These are phyloP conservation scores for Creontiades dilutus DNA, from an alignment of 2,888 invertebrate genomes.

Conservation along the genomic window DNA sequence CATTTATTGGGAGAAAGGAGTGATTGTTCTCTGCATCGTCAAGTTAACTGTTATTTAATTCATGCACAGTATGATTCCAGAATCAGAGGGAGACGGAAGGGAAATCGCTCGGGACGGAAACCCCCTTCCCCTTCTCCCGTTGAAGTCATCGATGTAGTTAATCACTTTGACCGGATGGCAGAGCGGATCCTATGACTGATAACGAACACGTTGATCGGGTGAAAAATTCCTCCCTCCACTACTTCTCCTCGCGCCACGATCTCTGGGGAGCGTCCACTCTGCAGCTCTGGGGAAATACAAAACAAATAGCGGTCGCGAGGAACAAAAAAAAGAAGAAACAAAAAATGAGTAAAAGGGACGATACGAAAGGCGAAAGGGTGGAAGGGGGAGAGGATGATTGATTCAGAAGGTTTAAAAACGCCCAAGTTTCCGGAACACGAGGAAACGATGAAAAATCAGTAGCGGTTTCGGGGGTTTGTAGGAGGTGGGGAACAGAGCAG, in stretches of 20 bases:
- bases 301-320: slow-evolving; percentile 50
- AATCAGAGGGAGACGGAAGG: neutral
- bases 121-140: slow-evolving; percentile 16
- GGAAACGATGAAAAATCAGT: slow-evolving; percentile 67
- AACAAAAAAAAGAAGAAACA: slow-evolving; percentile 31
- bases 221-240: slow-evolving; percentile 59
- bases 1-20: neutral
- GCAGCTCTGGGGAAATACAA: slow-evolving; percentile 70
- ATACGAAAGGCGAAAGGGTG: slow-evolving; percentile 37
- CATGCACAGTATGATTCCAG: neutral
- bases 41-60: slow-evolving; percentile 5
- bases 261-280: slow-evolving; percentile 14
- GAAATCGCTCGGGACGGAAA: slow-evolving; percentile 46
- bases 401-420: slow-evolving; percentile 69
- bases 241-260: neutral
- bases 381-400: slow-evolving; percentile 57
- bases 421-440: slow-evolving; percentile 33
- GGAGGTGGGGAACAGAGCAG: neutral
- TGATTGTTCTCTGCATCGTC: neutral
- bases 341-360: slow-evolving; percentile 43
- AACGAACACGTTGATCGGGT: slow-evolving; percentile 69
- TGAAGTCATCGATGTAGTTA: slow-evolving; percentile 59
- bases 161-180: slow-evolving; percentile 49
- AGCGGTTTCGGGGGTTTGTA: slow-evolving; percentile 56
- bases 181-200: slow-evolving; percentile 61